These are phyloP conservation scores for Melanargia galathea DNA, from an alignment of 2,888 invertebrate genomes.

Conservation along the genomic window DNA sequence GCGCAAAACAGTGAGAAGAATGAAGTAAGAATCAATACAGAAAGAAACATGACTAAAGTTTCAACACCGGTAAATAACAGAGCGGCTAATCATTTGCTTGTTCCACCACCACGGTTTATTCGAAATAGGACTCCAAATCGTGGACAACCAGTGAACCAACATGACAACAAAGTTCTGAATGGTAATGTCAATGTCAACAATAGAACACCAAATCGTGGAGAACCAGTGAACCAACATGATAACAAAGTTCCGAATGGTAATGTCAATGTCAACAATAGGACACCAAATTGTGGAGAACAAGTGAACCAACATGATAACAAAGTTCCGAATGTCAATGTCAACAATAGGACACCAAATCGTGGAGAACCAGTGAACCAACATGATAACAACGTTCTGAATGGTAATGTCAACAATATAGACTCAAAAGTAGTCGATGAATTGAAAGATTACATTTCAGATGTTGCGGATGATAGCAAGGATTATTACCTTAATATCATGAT, in stretches of 20 bases:
- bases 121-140: constrained; percentile 57
- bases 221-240: no score
- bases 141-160: no score
- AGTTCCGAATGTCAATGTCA: constrained; percentile 47
- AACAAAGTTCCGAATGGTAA: no score
- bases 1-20: constrained; percentile 58
- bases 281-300: no score
- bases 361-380: no score
- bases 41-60: constrained; percentile 67
- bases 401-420: constrained; percentile 49
- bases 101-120: constrained; percentile 58
- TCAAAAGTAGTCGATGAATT: constrained; percentile 69
- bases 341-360: constrained; percentile 59
- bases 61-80: constrained; percentile 68
- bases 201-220: no score
- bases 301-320: no score
- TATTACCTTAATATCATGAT: constrained; percentile 76
- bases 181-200: constrained; percentile 45
- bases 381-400: constrained; percentile 51
- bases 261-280: no score
- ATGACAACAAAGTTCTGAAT: constrained; percentile 53
- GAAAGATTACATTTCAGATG: constrained; percentile 72
- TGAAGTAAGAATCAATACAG: constrained; percentile 59
- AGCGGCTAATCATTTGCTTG: constrained; percentile 55
- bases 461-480: constrained; percentile 69